Evolutionary conservation across 2,113 vertebrate genomes (phyloP), one percentile per base, ranked within the genome.

Genomic region (Prochilodus magdalenae): DNA sequence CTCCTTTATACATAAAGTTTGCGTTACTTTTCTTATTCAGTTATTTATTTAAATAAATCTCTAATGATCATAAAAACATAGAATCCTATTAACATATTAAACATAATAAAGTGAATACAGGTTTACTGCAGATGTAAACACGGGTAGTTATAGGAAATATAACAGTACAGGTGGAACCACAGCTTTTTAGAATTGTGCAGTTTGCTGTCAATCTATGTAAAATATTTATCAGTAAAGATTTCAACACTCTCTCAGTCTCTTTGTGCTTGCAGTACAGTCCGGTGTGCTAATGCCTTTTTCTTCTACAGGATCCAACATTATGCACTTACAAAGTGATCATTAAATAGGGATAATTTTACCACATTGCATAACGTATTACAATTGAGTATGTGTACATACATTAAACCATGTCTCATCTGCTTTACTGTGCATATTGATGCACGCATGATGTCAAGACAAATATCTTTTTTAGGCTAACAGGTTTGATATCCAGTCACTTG

Each of bases 401-500:
- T n/a, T n/a, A 49, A 11, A 12, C 47, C 12, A 11, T 14, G 13
- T 49, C 10, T 49, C 47, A 49, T 49, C 8, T 14, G 12, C n/a
- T n/a, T n/a, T n/a, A n/a, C n/a, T n/a, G n/a, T n/a, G n/a, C n/a
- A n/a, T n/a, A n/a, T n/a, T n/a, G n/a, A n/a, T 12, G 7, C 1
- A 11, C 13, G 44, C 13, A 49, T 12, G 44, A 26, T 22, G 24
- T 20, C 36, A 22, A 49, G 30, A 22, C 15, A 67, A 67, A 22
- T 20, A 6, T 30, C 33, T 27, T 70, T 71, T 10, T 6, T 40
- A 20, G 30, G 26, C 27, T 77, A 26, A 18, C 44, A 67, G n/a
- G 15, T n/a, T 70, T 79, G n/a, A 59, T 40, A 70, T 78, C 18
- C 76, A 67, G 62, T 67, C 22, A 53, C 16, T 53, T 0, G 36